phyloP scores from a whole-genome alignment of 2,797 vertebrate species.

The Fistularia commersonii region DNA sequence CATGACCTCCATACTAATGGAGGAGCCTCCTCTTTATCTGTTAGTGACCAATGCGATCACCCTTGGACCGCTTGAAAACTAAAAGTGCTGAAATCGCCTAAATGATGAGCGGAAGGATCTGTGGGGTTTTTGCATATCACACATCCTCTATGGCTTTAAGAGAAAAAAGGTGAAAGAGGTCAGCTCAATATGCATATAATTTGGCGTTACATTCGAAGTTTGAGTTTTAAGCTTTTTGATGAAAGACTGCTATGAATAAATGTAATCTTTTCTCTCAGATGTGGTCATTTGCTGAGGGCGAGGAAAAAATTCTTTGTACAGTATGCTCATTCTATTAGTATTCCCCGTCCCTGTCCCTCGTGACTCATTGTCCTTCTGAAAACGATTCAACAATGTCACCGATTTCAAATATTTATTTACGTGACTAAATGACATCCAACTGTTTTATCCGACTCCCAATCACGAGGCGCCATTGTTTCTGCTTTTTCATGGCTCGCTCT shows the following conservation, averaged over 20 bases:
- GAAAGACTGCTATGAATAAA: conserved; percentile 75
- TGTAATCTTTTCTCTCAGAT: conserved; percentile 71
- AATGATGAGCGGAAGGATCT: conserved; percentile 69
- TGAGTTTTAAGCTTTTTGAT: conserved; percentile 75
- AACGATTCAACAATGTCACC: conserved; percentile 21
- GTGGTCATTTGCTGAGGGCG: conserved; percentile 67
- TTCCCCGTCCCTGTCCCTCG: conserved; percentile 48
- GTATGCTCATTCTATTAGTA: conserved; percentile 51
- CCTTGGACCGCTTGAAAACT: conserved; percentile 46
- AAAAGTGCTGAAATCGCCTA: conserved; percentile 78
- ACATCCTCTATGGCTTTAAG: conserved; percentile 66
- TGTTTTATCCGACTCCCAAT: background rate
- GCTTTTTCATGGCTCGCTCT: conserved; percentile 1
- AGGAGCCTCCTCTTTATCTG: conserved; percentile 55
- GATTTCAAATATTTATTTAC: conserved; percentile 23
- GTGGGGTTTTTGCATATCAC: conserved; percentile 69
- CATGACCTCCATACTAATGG: conserved; percentile 58
- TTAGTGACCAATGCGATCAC: conserved; percentile 58
- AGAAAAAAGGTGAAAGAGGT: conserved; percentile 67
- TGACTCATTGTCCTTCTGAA: conserved; percentile 47
- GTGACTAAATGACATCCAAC: background rate
- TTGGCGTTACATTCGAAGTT: conserved; percentile 73
- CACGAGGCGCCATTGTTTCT: conserved; percentile 4
- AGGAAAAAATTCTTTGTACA: conserved; percentile 60
- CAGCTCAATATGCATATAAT: conserved; percentile 76